phyloP scores from a whole-genome alignment of 2,888 invertebrate genomes.

The Octodonta nipae region DNA sequence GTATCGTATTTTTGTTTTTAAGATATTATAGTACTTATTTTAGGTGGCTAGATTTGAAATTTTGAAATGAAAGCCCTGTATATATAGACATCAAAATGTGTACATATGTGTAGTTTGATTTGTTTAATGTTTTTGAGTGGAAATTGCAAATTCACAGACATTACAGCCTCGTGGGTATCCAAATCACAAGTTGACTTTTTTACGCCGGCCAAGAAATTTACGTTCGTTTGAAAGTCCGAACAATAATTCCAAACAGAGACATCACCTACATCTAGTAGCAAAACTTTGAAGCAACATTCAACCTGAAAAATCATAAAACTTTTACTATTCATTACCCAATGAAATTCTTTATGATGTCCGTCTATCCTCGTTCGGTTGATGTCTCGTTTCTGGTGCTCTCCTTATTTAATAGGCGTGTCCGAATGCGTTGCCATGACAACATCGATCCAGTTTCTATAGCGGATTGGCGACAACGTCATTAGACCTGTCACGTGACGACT shows the following conservation, averaged over 20 bases:
- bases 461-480: slow-evolving; percentile 22
- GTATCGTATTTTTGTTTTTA: no score
- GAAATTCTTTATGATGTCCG: slow-evolving; percentile 27
- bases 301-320: slow-evolving; percentile 34
- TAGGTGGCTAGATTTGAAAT: no score
- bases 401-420: slow-evolving; percentile 23
- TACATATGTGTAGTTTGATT: no score
- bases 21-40: no score
- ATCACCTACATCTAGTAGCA: slow-evolving; percentile 37
- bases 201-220: no score
- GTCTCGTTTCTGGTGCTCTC: slow-evolving; percentile 13
- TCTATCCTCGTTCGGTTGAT: slow-evolving; percentile 21
- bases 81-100: no score
- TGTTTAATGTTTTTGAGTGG: no score
- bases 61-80: no score
- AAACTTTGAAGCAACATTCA: slow-evolving; percentile 34
- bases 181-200: no score
- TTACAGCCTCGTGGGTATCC: no score
- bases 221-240: no score
- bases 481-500: slow-evolving; percentile 28
- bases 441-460: slow-evolving; percentile 27
- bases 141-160: no score
- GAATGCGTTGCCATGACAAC: slow-evolving; percentile 34
- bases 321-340: slow-evolving; percentile 38
- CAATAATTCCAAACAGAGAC: slow-evolving; percentile 26